These are phyloP conservation scores for Cactoblastis cactorum DNA, from an alignment of 2,888 invertebrate genomes.

Conservation along the genomic window DNA sequence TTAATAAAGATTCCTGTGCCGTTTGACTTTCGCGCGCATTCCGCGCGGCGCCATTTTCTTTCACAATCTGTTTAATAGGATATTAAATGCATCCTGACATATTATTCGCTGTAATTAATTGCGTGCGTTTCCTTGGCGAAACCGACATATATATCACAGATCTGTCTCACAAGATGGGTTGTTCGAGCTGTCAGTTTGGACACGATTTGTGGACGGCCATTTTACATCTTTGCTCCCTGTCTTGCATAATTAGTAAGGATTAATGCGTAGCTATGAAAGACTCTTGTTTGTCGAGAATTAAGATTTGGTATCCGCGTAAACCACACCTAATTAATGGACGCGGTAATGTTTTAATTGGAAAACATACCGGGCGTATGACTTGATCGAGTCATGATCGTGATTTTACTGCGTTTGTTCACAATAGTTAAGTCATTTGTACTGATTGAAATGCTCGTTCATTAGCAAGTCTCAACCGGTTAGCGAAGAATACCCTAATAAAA, in stretches of 20 bases:
- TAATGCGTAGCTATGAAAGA: constrained; percentile 71
- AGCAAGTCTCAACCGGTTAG: background rate
- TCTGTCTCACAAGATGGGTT: constrained; percentile 72
- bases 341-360: constrained; percentile 8
- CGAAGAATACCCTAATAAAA: background rate
- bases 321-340: constrained; percentile 21
- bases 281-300: constrained; percentile 59
- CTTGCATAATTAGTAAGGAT: constrained; percentile 76
- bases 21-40: constrained; percentile 18
- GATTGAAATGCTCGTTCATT: background rate
- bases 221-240: constrained; percentile 72
- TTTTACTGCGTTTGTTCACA: background rate
- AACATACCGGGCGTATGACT: background rate
- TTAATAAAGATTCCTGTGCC: background rate
- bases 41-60: constrained; percentile 42
- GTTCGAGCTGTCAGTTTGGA: constrained; percentile 72
- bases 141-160: constrained; percentile 66
- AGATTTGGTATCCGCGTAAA: constrained; percentile 31
- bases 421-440: constrained; percentile 1
- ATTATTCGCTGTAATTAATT: constrained; percentile 74
- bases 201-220: constrained; percentile 74
- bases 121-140: constrained; percentile 62
- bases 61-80: constrained; percentile 62
- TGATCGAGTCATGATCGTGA: background rate
- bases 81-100: constrained; percentile 72